These are phyloP conservation scores for Biston betularia DNA, from an alignment of 2,888 invertebrate species.

Conservation along the genomic window DNA sequence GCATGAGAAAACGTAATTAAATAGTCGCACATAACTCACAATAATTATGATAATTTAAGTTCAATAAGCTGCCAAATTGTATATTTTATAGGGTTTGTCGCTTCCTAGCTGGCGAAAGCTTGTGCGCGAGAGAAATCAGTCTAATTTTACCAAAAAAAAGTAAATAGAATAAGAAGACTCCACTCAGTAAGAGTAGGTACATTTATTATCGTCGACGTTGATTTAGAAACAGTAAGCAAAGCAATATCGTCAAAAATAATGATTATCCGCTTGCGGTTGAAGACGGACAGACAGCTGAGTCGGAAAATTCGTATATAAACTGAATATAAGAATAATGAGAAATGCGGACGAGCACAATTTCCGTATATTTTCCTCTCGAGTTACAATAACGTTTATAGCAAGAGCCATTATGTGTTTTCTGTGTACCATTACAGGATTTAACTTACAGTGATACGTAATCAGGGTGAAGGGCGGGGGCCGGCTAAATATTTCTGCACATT, in stretches of 20 bases:
- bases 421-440: conserved; percentile 34
- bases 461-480: background rate
- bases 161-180: background rate
- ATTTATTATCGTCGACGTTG: background rate
- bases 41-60: too few species aligned
- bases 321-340: conserved; percentile 31
- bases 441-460: conserved; percentile 4
- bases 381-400: conserved; percentile 39
- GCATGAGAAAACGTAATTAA: too few species aligned
- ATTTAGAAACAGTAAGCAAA: conserved; percentile 12
- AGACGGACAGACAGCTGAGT: conserved; percentile 27
- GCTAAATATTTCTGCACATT: background rate
- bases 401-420: conserved; percentile 40
- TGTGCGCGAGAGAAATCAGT: too few species aligned
- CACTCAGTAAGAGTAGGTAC: background rate
- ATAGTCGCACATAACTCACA: too few species aligned
- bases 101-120: background rate
- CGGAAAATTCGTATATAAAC: conserved; percentile 29
- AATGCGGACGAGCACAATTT: conserved; percentile 29
- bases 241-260: conserved; percentile 8
- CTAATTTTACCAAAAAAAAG: too few species aligned
- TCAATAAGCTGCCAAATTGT: too few species aligned
- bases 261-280: conserved; percentile 10
- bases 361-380: conserved; percentile 39
- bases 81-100: background rate